phyloP scores from a whole-genome alignment of 2,888 invertebrate species.

The Erebia aethiops region DNA sequence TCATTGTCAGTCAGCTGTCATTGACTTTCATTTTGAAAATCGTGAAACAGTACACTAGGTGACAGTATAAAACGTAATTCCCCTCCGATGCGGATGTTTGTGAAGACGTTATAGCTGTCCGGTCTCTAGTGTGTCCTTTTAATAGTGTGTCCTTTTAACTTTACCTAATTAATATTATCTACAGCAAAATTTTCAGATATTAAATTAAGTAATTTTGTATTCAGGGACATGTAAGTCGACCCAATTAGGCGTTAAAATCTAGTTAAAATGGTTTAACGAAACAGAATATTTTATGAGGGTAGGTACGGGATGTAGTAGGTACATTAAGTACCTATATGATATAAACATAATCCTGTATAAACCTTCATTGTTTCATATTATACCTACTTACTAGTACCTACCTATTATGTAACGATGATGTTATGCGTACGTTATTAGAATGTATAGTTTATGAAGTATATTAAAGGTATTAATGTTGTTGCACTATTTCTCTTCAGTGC shows the following conservation, averaged over 20 bases:
- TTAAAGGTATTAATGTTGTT: no score
- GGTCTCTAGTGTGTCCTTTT: no score
- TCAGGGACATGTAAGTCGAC: constrained; percentile 1
- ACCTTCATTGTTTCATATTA: neutral
- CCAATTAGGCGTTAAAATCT: constrained; percentile 16
- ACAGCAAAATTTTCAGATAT: neutral
- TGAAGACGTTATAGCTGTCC: no score
- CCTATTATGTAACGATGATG: neutral
- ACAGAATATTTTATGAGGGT: constrained; percentile 26
- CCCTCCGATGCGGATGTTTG: no score
- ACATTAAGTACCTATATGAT: neutral
- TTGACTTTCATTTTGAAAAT: neutral
- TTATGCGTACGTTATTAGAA: no score
- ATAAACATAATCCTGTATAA: neutral
- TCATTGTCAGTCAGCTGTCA: no score
- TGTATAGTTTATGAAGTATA: no score
- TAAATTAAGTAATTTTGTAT: constrained; percentile 14
- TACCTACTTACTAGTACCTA: no score
- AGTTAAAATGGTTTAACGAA: constrained; percentile 1
- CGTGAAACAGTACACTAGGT: neutral
- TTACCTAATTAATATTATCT: no score
- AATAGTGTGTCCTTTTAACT: no score
- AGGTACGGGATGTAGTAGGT: neutral
- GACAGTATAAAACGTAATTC: neutral
- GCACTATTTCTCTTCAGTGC: no score